Evolutionary conservation across 2,113 vertebrate species (phyloP), one percentile per base, ranked within the genome.

Genomic region (Himantopus leucocephalus): DNA sequence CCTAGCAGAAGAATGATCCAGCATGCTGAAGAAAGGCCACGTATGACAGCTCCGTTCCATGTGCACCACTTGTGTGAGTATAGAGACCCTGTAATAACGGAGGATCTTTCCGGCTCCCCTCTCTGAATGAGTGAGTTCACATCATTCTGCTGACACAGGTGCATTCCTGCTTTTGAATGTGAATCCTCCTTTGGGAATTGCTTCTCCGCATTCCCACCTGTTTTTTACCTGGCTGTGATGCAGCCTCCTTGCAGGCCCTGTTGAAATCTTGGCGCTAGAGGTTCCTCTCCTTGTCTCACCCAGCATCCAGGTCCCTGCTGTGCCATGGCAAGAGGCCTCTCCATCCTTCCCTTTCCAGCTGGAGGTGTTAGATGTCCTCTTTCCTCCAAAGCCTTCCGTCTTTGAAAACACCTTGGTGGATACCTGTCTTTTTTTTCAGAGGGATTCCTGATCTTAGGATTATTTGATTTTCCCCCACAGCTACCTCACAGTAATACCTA

Each of bases 61-160:
- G 5, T 10, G 1, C 6, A 4, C n/a, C 1, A 3, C 43, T 45
- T 13, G 11, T 9, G 47, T 19, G n/a, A 32, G 19, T 5, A 5
- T 1, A 27, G 52, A 50, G 66, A 86, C 52, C 66, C 62, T 30
- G 66, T 18, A 47, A 6, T 11, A 27, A 6, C 4, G 6, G 19
- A 30, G 55, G 48, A 27, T 66, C 68, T 43, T 64, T 26, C 66
- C 6, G 8, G 39, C 63, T 72, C 9, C 11, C 2, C 5, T 39
- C 20, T 35, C 60, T 23, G 41, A 48, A 21, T 0, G 2, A 6
- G 1, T 3, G 34, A 48, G 62, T 15, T 71, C 37, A 1, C 55
- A 8, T 19, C 29, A 2, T 74, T 68, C 81, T 90, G 81, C 80
- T 77, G 80, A 8, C 73, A 72, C 29, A 15, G 59, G 27, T 5